These are phyloP conservation scores for Ianthella basta DNA, from an alignment of 37 sponge, comb jelly and placozoan genomes.

Conservation along the genomic window DNA sequence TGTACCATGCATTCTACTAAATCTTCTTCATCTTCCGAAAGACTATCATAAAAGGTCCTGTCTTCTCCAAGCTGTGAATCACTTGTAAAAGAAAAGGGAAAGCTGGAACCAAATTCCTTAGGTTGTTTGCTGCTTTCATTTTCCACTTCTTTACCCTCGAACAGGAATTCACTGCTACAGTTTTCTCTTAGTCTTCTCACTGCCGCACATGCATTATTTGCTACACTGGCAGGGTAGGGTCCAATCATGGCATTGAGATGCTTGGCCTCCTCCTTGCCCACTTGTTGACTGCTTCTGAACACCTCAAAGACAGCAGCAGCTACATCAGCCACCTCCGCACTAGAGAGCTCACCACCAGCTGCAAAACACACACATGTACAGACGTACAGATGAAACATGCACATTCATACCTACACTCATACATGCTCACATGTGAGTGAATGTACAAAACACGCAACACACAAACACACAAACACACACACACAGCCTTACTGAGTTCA, in stretches of 20 bases:
- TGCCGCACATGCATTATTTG: conserved; percentile 36
- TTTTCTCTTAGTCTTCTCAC: conserved; percentile 39
- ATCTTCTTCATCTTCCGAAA: conserved; percentile 28
- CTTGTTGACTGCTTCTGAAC: background rate
- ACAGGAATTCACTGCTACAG: background rate
- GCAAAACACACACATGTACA: background rate
- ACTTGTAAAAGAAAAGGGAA: conserved; percentile 42
- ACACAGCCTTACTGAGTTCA: background rate
- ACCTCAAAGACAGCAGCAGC: conserved; percentile 19
- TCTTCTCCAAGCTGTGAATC: background rate
- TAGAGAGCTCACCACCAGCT: background rate
- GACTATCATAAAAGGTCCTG: background rate
- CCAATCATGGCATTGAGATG: conserved; percentile 51
- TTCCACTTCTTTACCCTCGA: background rate
- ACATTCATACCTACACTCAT: background rate
- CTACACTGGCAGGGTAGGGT: conserved; percentile 75
- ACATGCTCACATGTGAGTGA: background rate
- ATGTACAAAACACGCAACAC: background rate
- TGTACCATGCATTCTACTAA: background rate
- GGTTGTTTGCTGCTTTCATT: background rate
- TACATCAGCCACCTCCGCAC: background rate
- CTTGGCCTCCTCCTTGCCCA: conserved; percentile 36
- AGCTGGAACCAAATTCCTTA: conserved; percentile 75
- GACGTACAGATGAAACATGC: background rate
- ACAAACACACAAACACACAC: background rate